Base-by-base conservation (phyloP, 2,113 vertebrate species). In the Artemisiospiza belli region DNA sequence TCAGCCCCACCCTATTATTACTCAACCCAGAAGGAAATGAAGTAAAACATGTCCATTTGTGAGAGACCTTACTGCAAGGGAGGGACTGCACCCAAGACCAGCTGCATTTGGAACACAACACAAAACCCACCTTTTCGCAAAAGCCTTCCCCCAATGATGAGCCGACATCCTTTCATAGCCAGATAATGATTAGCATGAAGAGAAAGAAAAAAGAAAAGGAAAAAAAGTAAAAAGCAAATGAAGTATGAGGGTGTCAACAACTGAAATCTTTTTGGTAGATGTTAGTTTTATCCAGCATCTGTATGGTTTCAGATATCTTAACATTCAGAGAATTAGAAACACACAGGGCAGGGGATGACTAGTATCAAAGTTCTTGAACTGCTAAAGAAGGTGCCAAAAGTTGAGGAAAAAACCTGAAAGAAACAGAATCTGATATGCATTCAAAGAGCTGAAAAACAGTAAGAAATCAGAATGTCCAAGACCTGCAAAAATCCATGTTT, bases 111-210 rank as follows among this genome's bases (percentile, higher is more conserved):
- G 58, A 95, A 94, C 59, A 95, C 43, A 87, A 88, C 2, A 3
- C 64, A 94, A 92, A 96, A 97, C 96, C 96, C 96, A 97, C 96
- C 96, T 97, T 97, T 96, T 96, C 95, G 39, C 94, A 96, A 97
- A 96, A 96, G 94, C 95, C 72, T 97, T 97, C 96, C 96, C 96
- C 96, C 96, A 97, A 15, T 86, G 96, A 94, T 90, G 97, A 95
- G 96, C 95, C 90, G 92, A 96, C 95, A 97, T 97, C 96, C 97
- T 97, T 97, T 97, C 91, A 97, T 88, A 95, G 96, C 83, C 96
- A 97, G 92, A 96, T 74, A 97, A 97, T 96, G 96, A 96, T 94
- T 95, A 96, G 96, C 95, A 85, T 96, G 95, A 93, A 90, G 88
- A 94, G 96, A 93, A 92, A 95, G 94, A 92, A 96, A 97, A 92